Evolutionary conservation across 2,888 invertebrate species (phyloP).

Genomic region (Nemoura dubitans): DNA sequence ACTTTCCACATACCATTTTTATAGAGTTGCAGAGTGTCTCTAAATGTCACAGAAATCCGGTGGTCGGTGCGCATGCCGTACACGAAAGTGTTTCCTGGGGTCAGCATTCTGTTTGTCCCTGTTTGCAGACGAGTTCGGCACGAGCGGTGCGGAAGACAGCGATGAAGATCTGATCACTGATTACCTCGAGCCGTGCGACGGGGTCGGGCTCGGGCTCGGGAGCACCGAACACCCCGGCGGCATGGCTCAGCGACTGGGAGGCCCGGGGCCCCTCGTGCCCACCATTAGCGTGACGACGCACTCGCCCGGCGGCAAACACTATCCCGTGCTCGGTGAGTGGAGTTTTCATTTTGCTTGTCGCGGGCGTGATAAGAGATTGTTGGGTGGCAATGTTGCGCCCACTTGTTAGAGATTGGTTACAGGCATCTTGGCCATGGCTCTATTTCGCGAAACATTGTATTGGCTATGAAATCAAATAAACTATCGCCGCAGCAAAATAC

Average conservation of each 20-base stretch:
- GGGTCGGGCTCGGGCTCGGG: too few relatives aligned
- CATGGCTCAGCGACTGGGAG: conserved; percentile 48
- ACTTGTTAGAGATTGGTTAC: too few relatives aligned
- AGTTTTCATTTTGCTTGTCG: background rate
- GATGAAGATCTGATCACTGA: conserved; percentile 84
- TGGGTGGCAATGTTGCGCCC: background rate
- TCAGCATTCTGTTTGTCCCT: background rate
- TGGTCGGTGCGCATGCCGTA: background rate
- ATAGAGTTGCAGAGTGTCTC: too few relatives aligned
- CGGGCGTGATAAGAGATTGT: too few relatives aligned
- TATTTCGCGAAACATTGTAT: too few relatives aligned
- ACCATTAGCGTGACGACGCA: conserved; percentile 90
- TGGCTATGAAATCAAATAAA: too few relatives aligned
- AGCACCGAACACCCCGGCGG: conserved; percentile 46
- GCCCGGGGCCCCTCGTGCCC: conserved; percentile 69
- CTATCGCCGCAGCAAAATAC: too few relatives aligned
- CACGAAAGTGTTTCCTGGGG: background rate
- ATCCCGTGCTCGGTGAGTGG: conserved; percentile 67
- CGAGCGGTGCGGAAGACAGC: conserved; percentile 72
- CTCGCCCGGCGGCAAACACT: conserved; percentile 80
- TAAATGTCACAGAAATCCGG: background rate
- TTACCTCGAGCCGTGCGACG: conserved; percentile 62
- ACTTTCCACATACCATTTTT: background rate
- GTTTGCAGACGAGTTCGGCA: conserved; percentile 45
- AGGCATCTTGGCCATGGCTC: too few relatives aligned